Evolutionary conservation across 2,113 vertebrate species (phyloP), one percentile per base, ranked within the genome.

Genomic region (Nycticorax nycticorax): DNA sequence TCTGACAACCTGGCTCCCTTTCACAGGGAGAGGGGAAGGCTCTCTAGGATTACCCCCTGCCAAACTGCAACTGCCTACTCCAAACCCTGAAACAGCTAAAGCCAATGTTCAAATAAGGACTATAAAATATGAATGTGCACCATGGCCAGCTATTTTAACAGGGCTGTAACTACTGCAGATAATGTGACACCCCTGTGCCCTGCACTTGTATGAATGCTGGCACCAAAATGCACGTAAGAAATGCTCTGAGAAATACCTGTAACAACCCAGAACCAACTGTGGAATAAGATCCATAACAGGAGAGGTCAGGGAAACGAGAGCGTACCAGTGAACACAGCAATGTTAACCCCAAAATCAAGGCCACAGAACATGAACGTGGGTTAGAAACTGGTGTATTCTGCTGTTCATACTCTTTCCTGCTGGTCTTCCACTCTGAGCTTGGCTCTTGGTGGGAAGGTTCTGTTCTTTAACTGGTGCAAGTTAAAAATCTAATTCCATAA

Each of bases 401-500:
- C n/a, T 62, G 9, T 27, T 23, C 6, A 22, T 68, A 4, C 22
- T 57, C 12, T 13, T 73, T 59, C 21, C 24, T 85, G 37, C 30
- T 67, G 13, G 26, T 71, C 12, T 60, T 71, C 45, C 9, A 6
- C 17, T 67, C 28, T 57, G 39, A 55, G 50, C 13, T 53, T 63
- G n/a, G 47, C 35, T 91, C 23, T 52, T 11, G 3, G 9, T 68
- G 53, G 39, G 50, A 81, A 84, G 22, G 52, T 45, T 57, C 47
- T 3, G 1, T 55, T 83, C 59, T 84, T 59, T 8, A 41, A 32
- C 37, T 56, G 47, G 28, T 41, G 10, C n/a, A 73, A 76, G 41
- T 87, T 84, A 95, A 72, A 91, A 92, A 85, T 3, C 28, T 82
- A 62, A 95, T 87, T 97, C 83, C 27, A 6, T 56, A 66, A 66